Percentiles rank a stretch among this genome's conserved stretches.
Evolutionary conservation across 2,888 invertebrate genomes (phyloP).

Genomic region (Zygogramma bicolorata): DNA sequence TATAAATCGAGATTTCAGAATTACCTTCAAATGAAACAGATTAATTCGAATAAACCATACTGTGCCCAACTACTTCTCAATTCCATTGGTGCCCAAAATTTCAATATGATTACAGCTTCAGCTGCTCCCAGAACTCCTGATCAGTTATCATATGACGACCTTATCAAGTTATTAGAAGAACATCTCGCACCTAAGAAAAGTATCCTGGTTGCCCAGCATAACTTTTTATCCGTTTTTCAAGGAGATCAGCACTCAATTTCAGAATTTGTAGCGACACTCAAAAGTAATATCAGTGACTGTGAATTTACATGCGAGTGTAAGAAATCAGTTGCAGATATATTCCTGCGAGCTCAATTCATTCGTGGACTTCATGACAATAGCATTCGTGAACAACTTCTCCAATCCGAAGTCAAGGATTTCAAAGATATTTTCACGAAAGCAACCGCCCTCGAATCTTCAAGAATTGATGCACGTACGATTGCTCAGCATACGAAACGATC

Average conservation of each 20-base stretch:
- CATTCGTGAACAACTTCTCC: conserved; percentile 32
- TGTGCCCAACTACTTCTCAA: conserved; percentile 25
- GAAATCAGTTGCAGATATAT: no score
- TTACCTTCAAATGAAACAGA: no score
- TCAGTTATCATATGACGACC: conserved; percentile 8
- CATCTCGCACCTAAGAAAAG: conserved; percentile 27
- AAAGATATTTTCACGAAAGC: conserved; percentile 33
- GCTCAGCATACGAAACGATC: neutral
- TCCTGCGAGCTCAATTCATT: neutral
- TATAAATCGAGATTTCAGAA: conserved; percentile 16
- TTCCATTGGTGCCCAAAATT: conserved; percentile 20
- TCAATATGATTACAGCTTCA: conserved; percentile 20
- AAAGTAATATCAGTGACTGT: no score
- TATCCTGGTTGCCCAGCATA: conserved; percentile 14
- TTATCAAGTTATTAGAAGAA: conserved; percentile 19
- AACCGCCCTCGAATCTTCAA: conserved; percentile 31
- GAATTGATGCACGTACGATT: conserved; percentile 20
- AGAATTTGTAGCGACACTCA: conserved; percentile 20
- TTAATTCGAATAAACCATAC: conserved; percentile 15
- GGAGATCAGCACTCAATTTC: conserved; percentile 23
- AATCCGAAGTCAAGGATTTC: conserved; percentile 18
- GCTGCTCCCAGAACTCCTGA: conserved; percentile 18
- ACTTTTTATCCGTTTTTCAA: conserved; percentile 29
- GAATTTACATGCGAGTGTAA: no score
- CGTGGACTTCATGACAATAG: no score